Conservation (phyloP, 2,888 invertebrate species). For the Clitarchus hookeri region DNA sequence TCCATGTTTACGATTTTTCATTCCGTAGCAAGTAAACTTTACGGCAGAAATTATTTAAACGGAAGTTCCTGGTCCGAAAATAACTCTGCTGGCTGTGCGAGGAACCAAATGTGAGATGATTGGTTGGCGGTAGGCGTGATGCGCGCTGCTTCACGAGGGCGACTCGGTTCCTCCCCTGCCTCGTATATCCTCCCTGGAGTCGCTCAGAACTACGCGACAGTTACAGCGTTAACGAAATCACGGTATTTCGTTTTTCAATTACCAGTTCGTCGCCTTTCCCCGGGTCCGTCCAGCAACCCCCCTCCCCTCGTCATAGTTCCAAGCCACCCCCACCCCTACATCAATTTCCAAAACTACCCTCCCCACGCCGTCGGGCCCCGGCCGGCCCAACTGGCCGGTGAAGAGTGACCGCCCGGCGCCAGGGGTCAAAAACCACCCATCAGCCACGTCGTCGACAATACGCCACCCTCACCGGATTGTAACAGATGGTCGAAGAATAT, state of each 20-base stretch:
- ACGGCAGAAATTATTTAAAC: too few species aligned
- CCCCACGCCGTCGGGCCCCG: background rate
- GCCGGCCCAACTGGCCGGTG: background rate
- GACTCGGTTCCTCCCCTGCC: background rate
- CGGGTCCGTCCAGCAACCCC: background rate
- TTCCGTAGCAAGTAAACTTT: too few species aligned
- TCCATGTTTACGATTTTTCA: too few species aligned
- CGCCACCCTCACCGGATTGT: too few species aligned
- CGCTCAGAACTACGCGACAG: background rate
- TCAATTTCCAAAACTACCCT: background rate
- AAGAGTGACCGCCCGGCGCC: background rate
- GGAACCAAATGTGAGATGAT: too few species aligned
- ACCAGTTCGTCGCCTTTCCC: background rate
- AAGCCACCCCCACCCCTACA: too few species aligned
- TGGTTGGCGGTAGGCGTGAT: too few species aligned
- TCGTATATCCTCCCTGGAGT: background rate
- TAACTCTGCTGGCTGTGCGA: too few species aligned
- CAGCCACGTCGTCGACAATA: background rate
- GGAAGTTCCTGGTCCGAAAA: too few species aligned
- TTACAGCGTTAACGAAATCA: conserved; percentile 14
- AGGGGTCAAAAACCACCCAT: background rate
- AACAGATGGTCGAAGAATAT: too few species aligned
- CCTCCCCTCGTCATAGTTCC: background rate
- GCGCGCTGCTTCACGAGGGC: background rate
- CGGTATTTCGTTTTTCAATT: background rate